Conservation (phyloP, 2,797 vertebrate species). For the Pygocentrus nattereri region DNA sequence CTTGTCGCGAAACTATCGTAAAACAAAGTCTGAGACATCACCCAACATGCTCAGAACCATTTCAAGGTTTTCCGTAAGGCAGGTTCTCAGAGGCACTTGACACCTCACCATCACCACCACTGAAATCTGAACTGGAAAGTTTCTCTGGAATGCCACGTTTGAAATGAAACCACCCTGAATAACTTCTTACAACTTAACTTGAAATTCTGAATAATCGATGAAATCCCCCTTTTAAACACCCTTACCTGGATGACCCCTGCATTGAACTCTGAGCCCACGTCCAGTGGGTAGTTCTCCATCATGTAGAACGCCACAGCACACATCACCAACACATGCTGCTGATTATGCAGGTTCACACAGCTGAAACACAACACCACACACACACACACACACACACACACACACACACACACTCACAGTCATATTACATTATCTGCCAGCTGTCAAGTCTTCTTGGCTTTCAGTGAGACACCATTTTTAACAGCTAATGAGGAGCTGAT, state of each 20-base stretch:
- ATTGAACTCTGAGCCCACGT: constrained; percentile 95
- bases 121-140: too few species aligned
- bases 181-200: too few species aligned
- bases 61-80: too few species aligned
- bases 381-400: neutral
- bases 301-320: constrained; percentile 97
- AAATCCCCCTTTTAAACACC: neutral
- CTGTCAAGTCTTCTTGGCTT: constrained; percentile 20
- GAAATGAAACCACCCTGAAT: too few species aligned
- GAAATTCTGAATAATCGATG: too few species aligned
- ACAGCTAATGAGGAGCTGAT: constrained; percentile 49
- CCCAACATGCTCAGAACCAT: too few species aligned
- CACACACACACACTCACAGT: neutral
- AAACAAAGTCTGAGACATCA: too few species aligned
- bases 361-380: constrained; percentile 74
- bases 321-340: constrained; percentile 97
- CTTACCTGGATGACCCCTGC: constrained; percentile 93
- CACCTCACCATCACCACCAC: too few species aligned
- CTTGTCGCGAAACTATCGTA: too few species aligned
- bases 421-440: neutral
- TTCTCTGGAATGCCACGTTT: too few species aligned
- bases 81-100: too few species aligned
- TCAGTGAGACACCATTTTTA: constrained; percentile 30
- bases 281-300: constrained; percentile 97
- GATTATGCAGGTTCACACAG: constrained; percentile 94